These are phyloP conservation scores for Volucella bombylans DNA, from an alignment of 2,888 invertebrate genomes.

Conservation along the genomic window DNA sequence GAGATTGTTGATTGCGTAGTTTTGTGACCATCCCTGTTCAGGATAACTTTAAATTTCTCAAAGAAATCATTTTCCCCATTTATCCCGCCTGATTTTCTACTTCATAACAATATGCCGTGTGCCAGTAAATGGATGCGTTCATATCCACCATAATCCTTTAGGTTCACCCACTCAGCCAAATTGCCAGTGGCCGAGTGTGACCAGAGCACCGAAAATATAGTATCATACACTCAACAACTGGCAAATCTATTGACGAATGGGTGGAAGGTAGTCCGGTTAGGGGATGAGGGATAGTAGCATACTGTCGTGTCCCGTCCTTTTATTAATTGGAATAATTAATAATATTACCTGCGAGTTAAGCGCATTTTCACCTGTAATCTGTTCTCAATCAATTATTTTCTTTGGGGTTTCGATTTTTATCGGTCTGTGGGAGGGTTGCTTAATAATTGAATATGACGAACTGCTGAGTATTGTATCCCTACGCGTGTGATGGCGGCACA, in stretches of 20 bases:
- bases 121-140: constrained; percentile 18
- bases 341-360: constrained; percentile 78
- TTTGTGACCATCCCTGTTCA: background rate
- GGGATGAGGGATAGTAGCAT: constrained; percentile 1
- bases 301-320: constrained; percentile 72
- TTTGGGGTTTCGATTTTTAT: constrained; percentile 29
- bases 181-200: background rate
- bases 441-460: background rate
- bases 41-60: constrained; percentile 22
- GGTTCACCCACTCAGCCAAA: constrained; percentile 28
- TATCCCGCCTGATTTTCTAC: constrained; percentile 17
- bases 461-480: background rate
- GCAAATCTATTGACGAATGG: background rate
- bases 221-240: background rate
- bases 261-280: constrained; percentile 5
- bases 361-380: constrained; percentile 75
- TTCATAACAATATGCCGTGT: constrained; percentile 1
- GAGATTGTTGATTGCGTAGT: too few species aligned
- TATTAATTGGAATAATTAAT: constrained; percentile 82
- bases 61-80: constrained; percentile 35
- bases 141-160: constrained; percentile 60
- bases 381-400: constrained; percentile 65
- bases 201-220: background rate
- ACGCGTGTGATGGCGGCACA: background rate
- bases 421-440: background rate